Percentiles rank a stretch among this genome's conserved stretches.
These are phyloP conservation scores for Microcebus jonahi DNA, from an alignment of 2,113 vertebrate species.

Conservation along the genomic window DNA sequence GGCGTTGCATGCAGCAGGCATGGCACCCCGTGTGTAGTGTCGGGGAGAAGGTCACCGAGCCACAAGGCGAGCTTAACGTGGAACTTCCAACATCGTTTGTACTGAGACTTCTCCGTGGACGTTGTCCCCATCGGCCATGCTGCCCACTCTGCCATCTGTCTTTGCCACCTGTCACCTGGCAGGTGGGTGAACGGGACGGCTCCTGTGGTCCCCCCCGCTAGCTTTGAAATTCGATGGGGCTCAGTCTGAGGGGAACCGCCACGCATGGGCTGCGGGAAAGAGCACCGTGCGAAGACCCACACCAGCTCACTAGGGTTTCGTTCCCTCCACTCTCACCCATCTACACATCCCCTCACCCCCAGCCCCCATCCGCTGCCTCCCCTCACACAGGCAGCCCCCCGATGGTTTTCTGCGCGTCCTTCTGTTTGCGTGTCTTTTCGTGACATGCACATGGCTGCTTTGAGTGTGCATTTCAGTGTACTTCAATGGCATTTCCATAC, in stretches of 20 bases:
- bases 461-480: rapidly evolving
- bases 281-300: neutral
- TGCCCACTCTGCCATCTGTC: neutral
- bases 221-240: neutral
- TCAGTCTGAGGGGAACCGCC: rapidly evolving
- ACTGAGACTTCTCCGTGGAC: neutral
- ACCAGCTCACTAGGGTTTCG: neutral
- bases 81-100: neutral
- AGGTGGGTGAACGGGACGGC: neutral
- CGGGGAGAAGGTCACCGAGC: neutral
- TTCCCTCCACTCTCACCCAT: rapidly evolving
- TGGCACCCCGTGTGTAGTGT: rapidly evolving
- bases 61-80: rapidly evolving
- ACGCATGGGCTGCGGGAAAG: neutral
- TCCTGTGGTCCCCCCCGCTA: neutral
- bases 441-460: neutral
- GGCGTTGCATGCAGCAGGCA: rapidly evolving
- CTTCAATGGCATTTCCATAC: neutral
- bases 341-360: neutral
- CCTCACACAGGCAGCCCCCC: neutral
- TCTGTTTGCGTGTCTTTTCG: rapidly evolving
- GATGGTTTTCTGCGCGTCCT: rapidly evolving
- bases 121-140: rapidly evolving
- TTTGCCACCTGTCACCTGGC: neutral
- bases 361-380: neutral